Base-by-base conservation (phyloP, 2,113 vertebrate genomes). In the Corythornis cristatus region DNA sequence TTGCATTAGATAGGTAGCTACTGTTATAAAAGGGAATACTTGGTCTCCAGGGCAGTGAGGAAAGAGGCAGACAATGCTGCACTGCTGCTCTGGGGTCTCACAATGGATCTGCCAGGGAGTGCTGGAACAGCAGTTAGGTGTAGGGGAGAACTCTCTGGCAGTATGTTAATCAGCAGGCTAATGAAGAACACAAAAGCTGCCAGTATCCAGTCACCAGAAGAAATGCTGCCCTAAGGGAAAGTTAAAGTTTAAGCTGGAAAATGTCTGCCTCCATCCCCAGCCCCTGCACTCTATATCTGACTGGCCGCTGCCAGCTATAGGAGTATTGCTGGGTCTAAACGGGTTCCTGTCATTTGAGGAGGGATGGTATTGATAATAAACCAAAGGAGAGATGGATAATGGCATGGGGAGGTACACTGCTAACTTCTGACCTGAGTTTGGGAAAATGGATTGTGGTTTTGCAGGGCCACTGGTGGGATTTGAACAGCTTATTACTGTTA, bases 191-290 rank as follows among this genome's bases (percentile, higher is more conserved):
- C 87, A 95, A 93, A 94, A 95, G 90, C 91, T 90, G 83, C 86
- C 86, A 74, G 90, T 42, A 89, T 61, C 86, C 91, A 96, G 82
- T 88, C 95, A 95, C 93, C 96, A 93, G 93, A 84, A 96, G 88
- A 95, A 94, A 88, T 92, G 90, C 94, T 96, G 93, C 93, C 93
- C 95, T 95, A 95, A 91, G 95, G 95, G 93, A 86, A 95, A 95
- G 86, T 83, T 81, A 46, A 88, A 93, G 76, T 93, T 94, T 0
- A 61, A 83, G 28, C 93, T 78, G 86, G 35, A 33, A 80, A 86
- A 42, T 64, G 71, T 43, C 84, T 76, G 74, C 45, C 72, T 70
- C 0, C 45, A 43, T 65, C 62, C 46, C 66, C 48, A 28, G 68
- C 35, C 66, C 58, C 73, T 29, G 18, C 28, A 57, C 53, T 57